Evolutionary conservation across 2,797 vertebrate genomes (phyloP).

Genomic region (Sebastes steindachneri): DNA sequence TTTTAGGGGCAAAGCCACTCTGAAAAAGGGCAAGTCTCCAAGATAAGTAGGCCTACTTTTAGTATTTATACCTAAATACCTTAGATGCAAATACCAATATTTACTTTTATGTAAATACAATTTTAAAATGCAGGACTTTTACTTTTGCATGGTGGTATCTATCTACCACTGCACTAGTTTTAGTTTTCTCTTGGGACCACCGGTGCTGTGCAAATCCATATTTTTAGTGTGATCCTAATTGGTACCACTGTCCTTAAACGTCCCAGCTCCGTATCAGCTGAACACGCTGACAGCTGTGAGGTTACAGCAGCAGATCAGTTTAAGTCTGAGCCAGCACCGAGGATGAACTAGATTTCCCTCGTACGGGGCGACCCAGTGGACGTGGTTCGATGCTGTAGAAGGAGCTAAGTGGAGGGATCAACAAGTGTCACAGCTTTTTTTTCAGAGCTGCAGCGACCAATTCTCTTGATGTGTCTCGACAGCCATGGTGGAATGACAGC

Average conservation of each 20-base stretch:
- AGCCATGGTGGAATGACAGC: slow-evolving; percentile 28
- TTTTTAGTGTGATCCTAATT: slow-evolving; percentile 6
- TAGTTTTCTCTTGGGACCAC: neutral
- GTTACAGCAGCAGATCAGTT: slow-evolving; percentile 25
- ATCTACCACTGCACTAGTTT: neutral
- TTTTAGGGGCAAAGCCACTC: no score
- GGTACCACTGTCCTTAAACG: neutral
- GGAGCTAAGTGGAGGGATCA: slow-evolving; percentile 10
- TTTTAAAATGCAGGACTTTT: neutral
- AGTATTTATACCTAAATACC: neutral
- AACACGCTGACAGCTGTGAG: slow-evolving; percentile 18
- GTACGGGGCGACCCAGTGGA: neutral
- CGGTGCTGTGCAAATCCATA: neutral
- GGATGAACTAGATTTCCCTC: neutral
- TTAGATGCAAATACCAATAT: neutral
- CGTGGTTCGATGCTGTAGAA: neutral
- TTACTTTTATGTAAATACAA: neutral
- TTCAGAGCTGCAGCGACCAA: neutral
- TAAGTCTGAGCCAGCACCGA: neutral
- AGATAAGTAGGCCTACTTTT: neutral
- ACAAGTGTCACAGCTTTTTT: neutral
- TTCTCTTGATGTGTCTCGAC: slow-evolving; percentile 35
- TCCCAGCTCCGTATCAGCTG: neutral
- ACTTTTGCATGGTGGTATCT: neutral
- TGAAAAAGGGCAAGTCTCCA: neutral